Evolutionary conservation across 2,888 invertebrate species (phyloP).

Genomic region (Camponotus fellah): DNA sequence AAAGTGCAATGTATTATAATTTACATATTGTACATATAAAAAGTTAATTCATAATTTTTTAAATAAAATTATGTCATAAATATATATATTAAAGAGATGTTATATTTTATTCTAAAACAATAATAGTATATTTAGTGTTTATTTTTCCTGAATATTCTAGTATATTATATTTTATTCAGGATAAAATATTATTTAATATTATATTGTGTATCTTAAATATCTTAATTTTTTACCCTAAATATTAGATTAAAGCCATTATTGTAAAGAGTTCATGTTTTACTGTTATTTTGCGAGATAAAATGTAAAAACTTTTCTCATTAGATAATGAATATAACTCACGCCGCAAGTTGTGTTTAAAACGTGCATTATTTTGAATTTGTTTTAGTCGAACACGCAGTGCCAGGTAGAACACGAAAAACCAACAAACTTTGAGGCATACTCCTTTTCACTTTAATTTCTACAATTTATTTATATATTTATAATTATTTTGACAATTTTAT

Average conservation of each 20-base stretch:
- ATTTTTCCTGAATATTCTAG: too few relatives aligned
- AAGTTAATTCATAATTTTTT: too few relatives aligned
- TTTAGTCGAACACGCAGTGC: slow-evolving; percentile 24
- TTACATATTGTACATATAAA: background rate
- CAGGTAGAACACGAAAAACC: slow-evolving; percentile 22
- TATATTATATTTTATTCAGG: too few relatives aligned
- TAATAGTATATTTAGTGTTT: too few relatives aligned
- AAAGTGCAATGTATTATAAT: background rate
- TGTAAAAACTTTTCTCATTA: slow-evolving; percentile 45
- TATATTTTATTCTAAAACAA: background rate
- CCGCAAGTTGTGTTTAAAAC: slow-evolving; percentile 13
- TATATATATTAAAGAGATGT: background rate
- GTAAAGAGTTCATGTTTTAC: slow-evolving; percentile 32
- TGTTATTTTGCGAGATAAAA: slow-evolving; percentile 43
- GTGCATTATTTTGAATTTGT: slow-evolving; percentile 14
- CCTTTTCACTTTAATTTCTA: background rate
- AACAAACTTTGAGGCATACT: background rate
- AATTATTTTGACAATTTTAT: background rate
- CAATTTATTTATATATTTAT: background rate
- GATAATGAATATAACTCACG: slow-evolving; percentile 12
- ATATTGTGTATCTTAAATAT: too few relatives aligned
- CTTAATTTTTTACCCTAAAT: background rate
- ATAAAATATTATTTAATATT: too few relatives aligned
- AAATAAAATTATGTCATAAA: too few relatives aligned
- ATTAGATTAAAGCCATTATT: background rate